phyloP scores from a whole-genome alignment of 2,888 invertebrate genomes.

The Scaptomyza flava region DNA sequence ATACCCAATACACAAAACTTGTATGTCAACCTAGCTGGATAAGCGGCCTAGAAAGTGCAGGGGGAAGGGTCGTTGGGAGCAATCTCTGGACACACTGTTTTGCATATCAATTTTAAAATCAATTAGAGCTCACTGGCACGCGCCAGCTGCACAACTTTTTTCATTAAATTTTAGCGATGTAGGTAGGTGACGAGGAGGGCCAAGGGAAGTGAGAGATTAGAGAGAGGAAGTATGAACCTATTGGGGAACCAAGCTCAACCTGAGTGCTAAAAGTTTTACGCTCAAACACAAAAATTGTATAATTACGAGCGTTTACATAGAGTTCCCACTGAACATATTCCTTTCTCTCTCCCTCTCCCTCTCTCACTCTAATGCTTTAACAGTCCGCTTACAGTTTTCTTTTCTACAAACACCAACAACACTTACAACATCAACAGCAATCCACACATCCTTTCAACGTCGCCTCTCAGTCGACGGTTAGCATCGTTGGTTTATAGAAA shows the following conservation, averaged over 20 bases:
- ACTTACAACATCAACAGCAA: slow-evolving; percentile 30
- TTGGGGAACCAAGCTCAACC: slow-evolving; percentile 33
- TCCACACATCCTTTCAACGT: slow-evolving; percentile 55
- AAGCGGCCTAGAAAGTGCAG: background rate
- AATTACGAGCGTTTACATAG: slow-evolving; percentile 70
- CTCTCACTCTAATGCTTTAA: slow-evolving; percentile 19
- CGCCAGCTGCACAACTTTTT: slow-evolving; percentile 59
- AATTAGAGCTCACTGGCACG: slow-evolving; percentile 76
- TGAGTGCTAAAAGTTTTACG: slow-evolving; percentile 48
- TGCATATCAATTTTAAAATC: slow-evolving; percentile 81
- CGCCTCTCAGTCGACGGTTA: slow-evolving; percentile 38
- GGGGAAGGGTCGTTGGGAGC: background rate
- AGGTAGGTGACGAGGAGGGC: background rate
- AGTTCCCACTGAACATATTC: slow-evolving; percentile 27
- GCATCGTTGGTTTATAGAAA: slow-evolving; percentile 73
- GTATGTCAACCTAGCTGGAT: slow-evolving; percentile 57
- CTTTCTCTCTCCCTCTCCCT: background rate
- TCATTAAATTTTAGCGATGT: slow-evolving; percentile 73
- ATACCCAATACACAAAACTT: slow-evolving; percentile 36
- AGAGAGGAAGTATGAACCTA: slow-evolving; percentile 4
- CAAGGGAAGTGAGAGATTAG: background rate
- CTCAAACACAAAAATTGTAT: slow-evolving; percentile 67
- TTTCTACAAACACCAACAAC: slow-evolving; percentile 24
- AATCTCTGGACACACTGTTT: slow-evolving; percentile 61
- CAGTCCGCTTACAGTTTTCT: slow-evolving; percentile 52